Conservation (phyloP, 2,888 invertebrate species). For the Fissipunctia ypsillon region DNA sequence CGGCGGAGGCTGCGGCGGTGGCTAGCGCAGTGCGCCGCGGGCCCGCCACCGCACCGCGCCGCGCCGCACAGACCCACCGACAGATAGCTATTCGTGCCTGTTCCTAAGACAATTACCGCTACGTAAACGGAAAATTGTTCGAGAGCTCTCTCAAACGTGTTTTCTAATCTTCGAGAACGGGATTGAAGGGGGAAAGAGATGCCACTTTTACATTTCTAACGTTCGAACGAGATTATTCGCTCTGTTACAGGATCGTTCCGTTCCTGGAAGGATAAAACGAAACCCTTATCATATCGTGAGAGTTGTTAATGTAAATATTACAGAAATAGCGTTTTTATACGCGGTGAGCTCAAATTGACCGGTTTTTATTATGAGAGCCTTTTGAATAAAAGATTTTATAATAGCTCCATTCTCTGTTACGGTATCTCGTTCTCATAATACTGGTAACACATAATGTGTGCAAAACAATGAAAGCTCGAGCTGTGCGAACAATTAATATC, state of each 20-base stretch:
- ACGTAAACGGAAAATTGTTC: constrained; percentile 89
- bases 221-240: constrained; percentile 73
- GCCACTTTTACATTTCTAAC: constrained; percentile 78
- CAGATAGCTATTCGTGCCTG: constrained; percentile 82
- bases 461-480: constrained; percentile 75
- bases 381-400: constrained; percentile 71
- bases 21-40: constrained; percentile 85
- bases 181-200: constrained; percentile 75
- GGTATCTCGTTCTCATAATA: constrained; percentile 64
- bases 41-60: constrained; percentile 66
- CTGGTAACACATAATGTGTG: constrained; percentile 69
- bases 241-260: constrained; percentile 66
- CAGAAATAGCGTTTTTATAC: constrained; percentile 69
- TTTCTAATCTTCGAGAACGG: constrained; percentile 85
- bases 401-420: constrained; percentile 66
- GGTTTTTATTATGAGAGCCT: constrained; percentile 68
- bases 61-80: constrained; percentile 69
- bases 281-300: constrained; percentile 67
- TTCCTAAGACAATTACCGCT: constrained; percentile 88
- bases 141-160: constrained; percentile 85
- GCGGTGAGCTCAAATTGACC: constrained; percentile 66
- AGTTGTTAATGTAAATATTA: constrained; percentile 71
- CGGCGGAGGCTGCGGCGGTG: constrained; percentile 79
- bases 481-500: constrained; percentile 82
- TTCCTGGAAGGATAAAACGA: constrained; percentile 68